Evolutionary conservation across 2,888 invertebrate genomes (phyloP).

Genomic region (Pheosia gnoma): DNA sequence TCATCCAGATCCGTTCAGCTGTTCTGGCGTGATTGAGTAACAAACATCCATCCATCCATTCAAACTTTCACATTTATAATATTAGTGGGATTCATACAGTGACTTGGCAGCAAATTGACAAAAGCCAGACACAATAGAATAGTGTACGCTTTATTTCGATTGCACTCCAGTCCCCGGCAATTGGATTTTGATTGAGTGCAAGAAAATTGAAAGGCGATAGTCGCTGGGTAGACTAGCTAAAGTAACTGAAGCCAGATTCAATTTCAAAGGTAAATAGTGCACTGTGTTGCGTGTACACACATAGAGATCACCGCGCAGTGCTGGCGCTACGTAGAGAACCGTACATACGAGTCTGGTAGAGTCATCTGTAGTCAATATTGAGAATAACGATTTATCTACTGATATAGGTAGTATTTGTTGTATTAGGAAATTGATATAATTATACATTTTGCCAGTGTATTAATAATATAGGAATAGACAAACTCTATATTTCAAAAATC

Average conservation of each 20-base stretch:
- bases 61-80: too few relatives aligned
- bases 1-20: too few relatives aligned
- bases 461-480: too few relatives aligned
- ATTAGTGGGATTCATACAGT: too few relatives aligned
- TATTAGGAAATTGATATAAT: too few relatives aligned
- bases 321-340: background rate
- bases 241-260: conserved; percentile 18
- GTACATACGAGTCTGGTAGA: background rate
- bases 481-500: too few relatives aligned
- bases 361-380: too few relatives aligned
- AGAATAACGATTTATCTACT: too few relatives aligned
- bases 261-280: conserved; percentile 34
- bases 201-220: conserved; percentile 13
- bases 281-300: background rate
- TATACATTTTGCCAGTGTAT: too few relatives aligned
- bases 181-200: conserved; percentile 24
- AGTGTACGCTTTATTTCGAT: conserved; percentile 14
- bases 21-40: too few relatives aligned
- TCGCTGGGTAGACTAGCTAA: conserved; percentile 7
- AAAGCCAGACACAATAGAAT: background rate
- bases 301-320: background rate
- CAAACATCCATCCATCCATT: too few relatives aligned
- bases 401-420: background rate
- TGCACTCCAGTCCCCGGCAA: conserved; percentile 8
- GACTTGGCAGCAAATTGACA: background rate